Evolutionary conservation across 1,140 invertebrate genomes (phyloP).

Genomic region (Druon quercuslanigerum): DNA sequence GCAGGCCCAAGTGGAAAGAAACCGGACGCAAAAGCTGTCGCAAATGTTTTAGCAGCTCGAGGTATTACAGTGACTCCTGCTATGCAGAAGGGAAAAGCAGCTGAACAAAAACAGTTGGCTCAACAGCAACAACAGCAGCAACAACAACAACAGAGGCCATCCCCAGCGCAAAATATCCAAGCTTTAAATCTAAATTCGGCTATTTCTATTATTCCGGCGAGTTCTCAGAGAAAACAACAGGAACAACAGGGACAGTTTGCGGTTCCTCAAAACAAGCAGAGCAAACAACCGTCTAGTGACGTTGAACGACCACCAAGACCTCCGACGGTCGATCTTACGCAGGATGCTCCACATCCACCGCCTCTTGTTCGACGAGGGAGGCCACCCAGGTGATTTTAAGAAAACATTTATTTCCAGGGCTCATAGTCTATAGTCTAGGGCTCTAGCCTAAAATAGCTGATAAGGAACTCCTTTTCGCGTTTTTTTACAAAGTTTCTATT

Average conservation of each 20-base stretch:
- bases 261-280: conserved; percentile 73
- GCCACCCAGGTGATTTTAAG: conserved; percentile 62
- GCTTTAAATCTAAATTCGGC: conserved; percentile 83
- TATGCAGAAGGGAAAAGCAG: conserved; percentile 69
- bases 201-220: conserved; percentile 82
- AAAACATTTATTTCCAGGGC: conserved; percentile 30
- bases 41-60: conserved; percentile 83
- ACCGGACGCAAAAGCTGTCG: conserved; percentile 83
- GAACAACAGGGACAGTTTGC: conserved; percentile 70
- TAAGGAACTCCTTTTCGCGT: too few relatives aligned
- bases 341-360: conserved; percentile 68
- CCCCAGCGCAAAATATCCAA: conserved; percentile 64
- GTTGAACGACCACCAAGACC: conserved; percentile 75
- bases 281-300: conserved; percentile 63
- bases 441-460: too few relatives aligned
- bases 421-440: too few relatives aligned
- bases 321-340: conserved; percentile 77
- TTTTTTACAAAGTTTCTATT: too few relatives aligned
- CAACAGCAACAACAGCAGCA: conserved; percentile 46
- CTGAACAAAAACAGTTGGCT: conserved; percentile 59
- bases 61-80: conserved; percentile 85
- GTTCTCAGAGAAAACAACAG: conserved; percentile 68
- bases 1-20: conserved; percentile 70
- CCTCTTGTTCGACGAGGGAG: conserved; percentile 66
- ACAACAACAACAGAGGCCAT: conserved; percentile 51